Percentiles rank a stretch among this genome's conserved stretches.
Evolutionary conservation across 2,888 invertebrate genomes (phyloP).

Genomic region (Cheiracanthium punctorium): DNA sequence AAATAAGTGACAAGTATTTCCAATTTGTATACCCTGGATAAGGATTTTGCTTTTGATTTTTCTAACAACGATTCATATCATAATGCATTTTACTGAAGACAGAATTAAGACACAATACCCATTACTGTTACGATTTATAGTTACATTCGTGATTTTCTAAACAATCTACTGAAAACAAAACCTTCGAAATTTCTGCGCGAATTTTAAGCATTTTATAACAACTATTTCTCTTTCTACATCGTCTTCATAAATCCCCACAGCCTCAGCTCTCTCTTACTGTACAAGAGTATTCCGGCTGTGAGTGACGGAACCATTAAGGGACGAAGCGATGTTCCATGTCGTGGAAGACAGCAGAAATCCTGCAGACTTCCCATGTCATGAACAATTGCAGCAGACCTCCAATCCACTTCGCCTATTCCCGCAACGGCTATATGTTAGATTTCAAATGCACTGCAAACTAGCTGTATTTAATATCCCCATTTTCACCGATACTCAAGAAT

Average conservation of each 20-base stretch:
- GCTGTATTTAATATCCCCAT: too few relatives aligned
- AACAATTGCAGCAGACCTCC: slow-evolving; percentile 47
- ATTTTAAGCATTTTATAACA: background rate
- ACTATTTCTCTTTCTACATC: background rate
- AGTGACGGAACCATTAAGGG: slow-evolving; percentile 60
- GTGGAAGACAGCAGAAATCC: slow-evolving; percentile 32
- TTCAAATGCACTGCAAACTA: too few relatives aligned
- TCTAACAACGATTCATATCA: too few relatives aligned
- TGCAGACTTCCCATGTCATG: slow-evolving; percentile 15
- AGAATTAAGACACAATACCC: too few relatives aligned
- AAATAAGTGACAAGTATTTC: too few relatives aligned
- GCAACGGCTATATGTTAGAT: background rate
- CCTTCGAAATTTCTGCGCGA: background rate
- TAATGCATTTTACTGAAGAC: too few relatives aligned
- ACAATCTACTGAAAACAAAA: too few relatives aligned
- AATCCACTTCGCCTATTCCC: slow-evolving; percentile 21
- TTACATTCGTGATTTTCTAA: too few relatives aligned
- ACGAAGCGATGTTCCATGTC: slow-evolving; percentile 59
- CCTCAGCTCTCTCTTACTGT: background rate
- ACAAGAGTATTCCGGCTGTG: slow-evolving; percentile 21
- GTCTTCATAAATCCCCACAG: background rate
- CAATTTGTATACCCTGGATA: too few relatives aligned
- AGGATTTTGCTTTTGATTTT: too few relatives aligned
- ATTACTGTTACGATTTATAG: too few relatives aligned
- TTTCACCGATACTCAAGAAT: too few relatives aligned